Evolutionary conservation across 2,888 invertebrate species (phyloP).

Genomic region (Ligdia adustata): DNA sequence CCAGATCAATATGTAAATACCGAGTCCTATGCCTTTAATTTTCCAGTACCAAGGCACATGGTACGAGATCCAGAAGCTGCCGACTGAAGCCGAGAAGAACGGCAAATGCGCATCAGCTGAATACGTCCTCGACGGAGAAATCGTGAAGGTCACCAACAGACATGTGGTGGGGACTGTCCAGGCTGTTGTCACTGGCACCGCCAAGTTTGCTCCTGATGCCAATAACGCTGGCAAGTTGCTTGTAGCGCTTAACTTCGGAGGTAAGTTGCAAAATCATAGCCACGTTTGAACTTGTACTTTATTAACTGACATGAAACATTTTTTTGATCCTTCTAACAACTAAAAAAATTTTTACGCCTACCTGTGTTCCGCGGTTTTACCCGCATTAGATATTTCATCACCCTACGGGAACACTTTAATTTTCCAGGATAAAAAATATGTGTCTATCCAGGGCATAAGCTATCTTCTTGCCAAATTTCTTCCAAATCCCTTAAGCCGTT

Average conservation of each 20-base stretch:
- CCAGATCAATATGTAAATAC: neutral
- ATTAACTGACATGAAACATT: no score
- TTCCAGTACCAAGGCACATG: slow-evolving; percentile 86
- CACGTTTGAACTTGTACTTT: no score
- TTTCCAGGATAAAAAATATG: no score
- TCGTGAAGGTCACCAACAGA: slow-evolving; percentile 63
- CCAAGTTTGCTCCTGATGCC: slow-evolving; percentile 64
- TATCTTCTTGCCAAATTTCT: no score
- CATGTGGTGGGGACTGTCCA: slow-evolving; percentile 62
- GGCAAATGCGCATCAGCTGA: slow-evolving; percentile 85
- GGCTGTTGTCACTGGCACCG: slow-evolving; percentile 62
- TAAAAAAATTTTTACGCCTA: no score
- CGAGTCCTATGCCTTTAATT: neutral
- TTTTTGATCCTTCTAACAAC: no score
- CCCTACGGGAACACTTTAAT: no score
- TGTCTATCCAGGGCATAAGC: no score
- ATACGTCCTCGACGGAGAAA: slow-evolving; percentile 76
- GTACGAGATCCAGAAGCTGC: slow-evolving; percentile 87
- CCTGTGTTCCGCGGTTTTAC: no score
- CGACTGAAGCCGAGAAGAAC: slow-evolving; percentile 82
- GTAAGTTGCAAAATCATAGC: no score
- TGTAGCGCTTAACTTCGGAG: slow-evolving; percentile 63
- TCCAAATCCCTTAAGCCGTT: no score
- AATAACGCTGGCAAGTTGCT: slow-evolving; percentile 72
- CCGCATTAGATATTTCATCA: no score